Evolutionary conservation across 1,140 invertebrate species (phyloP), one percentile per base, ranked within the genome.

Genomic region (Dendrolimus punctatus): DNA sequence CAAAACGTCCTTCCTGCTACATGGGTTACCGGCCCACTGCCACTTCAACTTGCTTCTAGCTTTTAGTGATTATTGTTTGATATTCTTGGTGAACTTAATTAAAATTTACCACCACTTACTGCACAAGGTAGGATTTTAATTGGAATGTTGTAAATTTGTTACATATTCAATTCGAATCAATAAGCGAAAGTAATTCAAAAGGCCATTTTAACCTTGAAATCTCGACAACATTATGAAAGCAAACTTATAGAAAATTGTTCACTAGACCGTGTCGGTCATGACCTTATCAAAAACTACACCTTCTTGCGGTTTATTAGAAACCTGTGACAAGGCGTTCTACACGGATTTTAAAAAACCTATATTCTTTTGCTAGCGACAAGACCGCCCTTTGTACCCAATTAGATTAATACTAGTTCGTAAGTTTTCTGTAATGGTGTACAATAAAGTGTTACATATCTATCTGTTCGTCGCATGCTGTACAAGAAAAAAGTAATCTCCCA

Each of bases 221-320:
- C 57, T 60, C 36, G 46, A 62, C 62, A 60, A 51, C 70, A 55
- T 79, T 60, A 73, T 64, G 79, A 78, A 80, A 82, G 69, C 58
- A 60, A 62, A 62, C 67, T 71, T 77, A 71, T 81, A 79, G 81
- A 82, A 85, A 82, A 82, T 66, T 57, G 66, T 40, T 55, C 73
- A 66, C 9, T 53, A 63, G 71, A 78, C 63, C 79, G 72, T 73
- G 61, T 59, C 81, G 79, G 63, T 85, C 81, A 73, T 85, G 81
- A 85, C 82, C 81, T 85, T 80, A 82, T 71, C 8, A 37, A 40
- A 23, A 40, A 51, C 44, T 42, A 42, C 41, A 45, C n/a, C n/a
- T 45, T 9, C 8, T 45, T 45, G 43, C 43, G 3, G 23, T 23
- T 23, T 23, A 23, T 23, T 23, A 23, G 23, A 23, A 23, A 23